Conservation (phyloP, 2,797 vertebrate species). For the Phalloptychus januarius region DNA sequence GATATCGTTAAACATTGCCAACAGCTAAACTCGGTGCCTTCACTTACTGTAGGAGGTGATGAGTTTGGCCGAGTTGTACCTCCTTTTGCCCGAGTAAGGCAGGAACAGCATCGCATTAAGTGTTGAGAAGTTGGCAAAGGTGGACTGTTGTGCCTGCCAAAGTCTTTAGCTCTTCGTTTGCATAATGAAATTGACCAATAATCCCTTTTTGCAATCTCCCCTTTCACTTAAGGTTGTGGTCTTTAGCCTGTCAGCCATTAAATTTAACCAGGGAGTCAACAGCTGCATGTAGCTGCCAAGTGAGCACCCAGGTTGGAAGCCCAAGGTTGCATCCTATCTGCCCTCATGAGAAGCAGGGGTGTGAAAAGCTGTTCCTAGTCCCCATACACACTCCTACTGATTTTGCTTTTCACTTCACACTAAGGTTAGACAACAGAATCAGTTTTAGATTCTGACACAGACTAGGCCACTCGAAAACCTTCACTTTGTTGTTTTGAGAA, state of each 20-base stretch:
- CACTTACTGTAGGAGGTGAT: not conserved
- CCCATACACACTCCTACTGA: not conserved
- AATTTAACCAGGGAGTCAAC: constrained; percentile 35
- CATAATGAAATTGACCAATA: constrained; percentile 59
- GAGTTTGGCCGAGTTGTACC: constrained; percentile 24
- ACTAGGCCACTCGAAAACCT: not conserved
- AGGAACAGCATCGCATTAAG: constrained; percentile 36
- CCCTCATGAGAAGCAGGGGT: not conserved
- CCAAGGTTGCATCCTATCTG: constrained; percentile 6
- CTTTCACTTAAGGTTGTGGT: constrained; percentile 44
- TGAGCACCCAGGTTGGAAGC: constrained; percentile 12
- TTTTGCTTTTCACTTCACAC: not conserved
- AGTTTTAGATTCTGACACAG: not conserved
- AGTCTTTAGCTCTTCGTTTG: constrained; percentile 52
- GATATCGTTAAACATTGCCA: not conserved
- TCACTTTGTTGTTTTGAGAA: not conserved
- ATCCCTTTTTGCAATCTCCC: constrained; percentile 54
- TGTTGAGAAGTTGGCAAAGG: constrained; percentile 56
- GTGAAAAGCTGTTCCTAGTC: not conserved
- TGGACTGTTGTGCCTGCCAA: constrained; percentile 37
- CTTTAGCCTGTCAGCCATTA: constrained; percentile 23
- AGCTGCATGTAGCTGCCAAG: constrained; percentile 28
- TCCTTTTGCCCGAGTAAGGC: constrained; percentile 7
- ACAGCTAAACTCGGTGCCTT: not conserved
- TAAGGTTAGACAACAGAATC: not conserved